Evolutionary conservation across 1,140 invertebrate species (phyloP), one percentile per base, ranked within the genome.

Genomic region (Drosophila seguyi): DNA sequence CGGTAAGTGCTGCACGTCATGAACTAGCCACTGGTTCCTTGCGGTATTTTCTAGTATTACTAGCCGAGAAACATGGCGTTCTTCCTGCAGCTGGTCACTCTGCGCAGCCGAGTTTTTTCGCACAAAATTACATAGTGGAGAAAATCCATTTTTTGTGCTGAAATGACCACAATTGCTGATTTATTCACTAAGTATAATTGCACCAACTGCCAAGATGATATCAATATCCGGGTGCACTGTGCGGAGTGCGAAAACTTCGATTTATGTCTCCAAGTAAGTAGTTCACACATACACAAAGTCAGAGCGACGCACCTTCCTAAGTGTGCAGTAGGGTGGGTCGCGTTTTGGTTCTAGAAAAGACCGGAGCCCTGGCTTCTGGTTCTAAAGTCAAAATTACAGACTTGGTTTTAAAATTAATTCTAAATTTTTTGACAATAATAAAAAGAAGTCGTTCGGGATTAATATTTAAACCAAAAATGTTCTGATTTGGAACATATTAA

Each of bases 161-260:
- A 68, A 87, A 92, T 92, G 87, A 87, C 77, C 20, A 90, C 79
- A 29, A 91, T 92, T 58, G 82, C 86, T 48, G 91, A 92, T 55
- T 92, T 97, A 71, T 97, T 97, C 92, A 95, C 95, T 18, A 97
- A 96, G 93, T 96, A 97, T 93, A 95, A 94, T 92, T 99, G 98
- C 93, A 97, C 96, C 77, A 97, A 98, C 94, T 99, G 98, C 93
- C 97, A 98, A 93, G 96, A 97, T 93, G 96, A 98, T 93, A 97
- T 98, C 66, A 94, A 95, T 48, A 94, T 98, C 58, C 94, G 97
- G 78, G 95, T 98, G 45, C 96, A 97, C 94, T 99, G 98, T 94
- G 95, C 95, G 48, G 97, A 97, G 92, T 99, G 98, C 93, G 93
- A 94, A 77, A 96, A 97, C 92, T 96, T 97, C 93, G 96, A 98